A percentile compares a stretch with the other conserved stretches of the same genome.
phyloP scores from a whole-genome alignment of 2,113 vertebrate genomes.

The Ranitomeya imitator region DNA sequence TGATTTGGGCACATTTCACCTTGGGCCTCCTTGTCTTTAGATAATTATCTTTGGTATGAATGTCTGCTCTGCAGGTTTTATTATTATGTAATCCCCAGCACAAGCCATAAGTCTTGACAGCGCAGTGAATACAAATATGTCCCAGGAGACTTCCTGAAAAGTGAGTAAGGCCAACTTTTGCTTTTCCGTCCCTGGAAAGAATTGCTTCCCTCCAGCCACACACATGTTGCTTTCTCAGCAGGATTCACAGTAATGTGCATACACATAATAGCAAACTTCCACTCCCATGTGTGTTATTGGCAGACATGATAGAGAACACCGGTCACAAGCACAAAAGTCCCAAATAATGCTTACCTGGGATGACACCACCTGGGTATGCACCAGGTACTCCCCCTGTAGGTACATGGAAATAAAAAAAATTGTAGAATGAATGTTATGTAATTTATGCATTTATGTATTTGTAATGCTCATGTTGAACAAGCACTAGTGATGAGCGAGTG shows the following conservation, averaged over 20 bases:
- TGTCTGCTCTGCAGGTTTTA: constrained; percentile 23
- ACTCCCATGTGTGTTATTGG: not conserved
- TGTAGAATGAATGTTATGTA: not conserved
- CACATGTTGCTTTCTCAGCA: constrained; percentile 26
- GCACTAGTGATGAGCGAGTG: too few relatives aligned
- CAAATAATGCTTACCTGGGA: constrained; percentile 40
- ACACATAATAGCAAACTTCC: not conserved
- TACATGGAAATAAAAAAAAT: not conserved
- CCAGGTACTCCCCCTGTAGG: constrained; percentile 44
- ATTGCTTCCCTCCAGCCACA: constrained; percentile 20
- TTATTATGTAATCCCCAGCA: constrained; percentile 29
- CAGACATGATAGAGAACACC: not conserved
- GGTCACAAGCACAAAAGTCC: not conserved
- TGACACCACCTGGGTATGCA: constrained; percentile 37
- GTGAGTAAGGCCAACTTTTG: constrained; percentile 11
- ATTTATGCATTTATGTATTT: too few relatives aligned
- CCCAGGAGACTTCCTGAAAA: constrained; percentile 12
- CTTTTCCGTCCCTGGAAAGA: constrained; percentile 26
- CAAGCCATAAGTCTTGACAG: not conserved
- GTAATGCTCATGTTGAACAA: too few relatives aligned
- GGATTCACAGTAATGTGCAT: constrained; percentile 29
- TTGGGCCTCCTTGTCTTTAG: not conserved
- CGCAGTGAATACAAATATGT: not conserved
- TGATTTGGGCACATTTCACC: not conserved
- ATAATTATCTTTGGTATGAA: constrained; percentile 13